Evolutionary conservation across 2,797 vertebrate genomes (phyloP), one percentile per base, ranked within the genome.

Genomic region (Periparus ater): DNA sequence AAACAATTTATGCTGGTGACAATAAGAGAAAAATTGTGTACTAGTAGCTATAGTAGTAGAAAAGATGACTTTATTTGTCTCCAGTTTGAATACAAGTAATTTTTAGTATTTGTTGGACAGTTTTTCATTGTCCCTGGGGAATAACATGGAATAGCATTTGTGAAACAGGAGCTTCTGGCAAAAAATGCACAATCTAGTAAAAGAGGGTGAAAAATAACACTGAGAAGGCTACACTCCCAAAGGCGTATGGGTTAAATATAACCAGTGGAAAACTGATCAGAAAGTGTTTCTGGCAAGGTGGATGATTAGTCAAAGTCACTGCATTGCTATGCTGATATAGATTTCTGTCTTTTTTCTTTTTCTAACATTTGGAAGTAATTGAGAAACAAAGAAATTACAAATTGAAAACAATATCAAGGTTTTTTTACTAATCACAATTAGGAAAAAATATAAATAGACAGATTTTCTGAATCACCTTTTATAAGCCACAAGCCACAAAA

Each of bases 111-210:
- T 86, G 55, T 77, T 85, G 68, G 16, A 22, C 91, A 42, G 17
- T 75, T 92, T 96, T 82, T 85, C 86, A 77, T 1, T 74, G 36
- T 86, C 32, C 45, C 50, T 27, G 7, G 54, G 72, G 85, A 81
- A 93, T 60, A 92, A 77, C 48, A 55, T 27, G 27, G 78, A 94
- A 93, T 68, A 77, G 15, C 32, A 30, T 76, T 90, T 89, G 48
- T 89, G 92, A 93, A 96, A 91, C 25, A 62, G 21, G 25, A 96
- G 30, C 55, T 75, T 87, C 81, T 85, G 68, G 68, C 60, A 92
- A 95, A 88, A 48, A 85, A 42, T 51, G 19, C 20, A 60, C 60
- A 50, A 4, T 68, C 71, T 71, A 74, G 26, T 50, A 88, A 85
- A 88, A 78, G 22, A 44, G 16, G 16, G 45, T 1, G 34, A 45